Evolutionary conservation across 2,888 invertebrate species (phyloP).

Genomic region (Luperina nickerlii): DNA sequence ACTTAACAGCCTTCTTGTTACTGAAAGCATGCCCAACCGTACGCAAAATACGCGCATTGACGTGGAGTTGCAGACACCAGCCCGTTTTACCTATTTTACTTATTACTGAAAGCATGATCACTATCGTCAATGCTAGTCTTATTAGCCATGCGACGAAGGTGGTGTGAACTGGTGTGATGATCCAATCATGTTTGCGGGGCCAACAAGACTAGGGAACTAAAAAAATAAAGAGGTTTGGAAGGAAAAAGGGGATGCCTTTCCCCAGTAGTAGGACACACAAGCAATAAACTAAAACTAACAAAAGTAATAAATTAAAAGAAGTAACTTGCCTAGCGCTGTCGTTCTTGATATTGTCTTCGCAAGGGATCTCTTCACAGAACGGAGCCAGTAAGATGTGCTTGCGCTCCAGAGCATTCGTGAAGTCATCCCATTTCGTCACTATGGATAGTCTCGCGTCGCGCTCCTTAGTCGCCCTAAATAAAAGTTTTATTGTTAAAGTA

Average conservation of each 20-base stretch:
- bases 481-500: conserved; percentile 3
- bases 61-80: too few relatives aligned
- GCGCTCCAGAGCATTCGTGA: conserved; percentile 94
- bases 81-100: too few relatives aligned
- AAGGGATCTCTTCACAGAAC: conserved; percentile 97
- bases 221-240: not conserved
- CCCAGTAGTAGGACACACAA: not conserved
- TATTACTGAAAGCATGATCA: not conserved
- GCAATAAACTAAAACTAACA: not conserved
- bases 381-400: conserved; percentile 98
- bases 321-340: conserved; percentile 95
- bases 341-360: conserved; percentile 99
- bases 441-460: conserved; percentile 93
- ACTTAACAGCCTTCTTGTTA: not conserved
- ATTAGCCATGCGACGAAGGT: not conserved
- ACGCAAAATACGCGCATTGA: too few relatives aligned
- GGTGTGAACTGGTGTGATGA: not conserved
- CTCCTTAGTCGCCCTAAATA: conserved; percentile 93
- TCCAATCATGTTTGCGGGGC: not conserved
- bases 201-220: not conserved
- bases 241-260: not conserved
- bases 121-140: not conserved
- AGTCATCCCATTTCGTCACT: conserved; percentile 95
- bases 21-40: not conserved
- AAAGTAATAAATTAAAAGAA: not conserved